These are phyloP conservation scores for Mantis religiosa DNA, from an alignment of 2,888 invertebrate genomes.

Conservation along the genomic window DNA sequence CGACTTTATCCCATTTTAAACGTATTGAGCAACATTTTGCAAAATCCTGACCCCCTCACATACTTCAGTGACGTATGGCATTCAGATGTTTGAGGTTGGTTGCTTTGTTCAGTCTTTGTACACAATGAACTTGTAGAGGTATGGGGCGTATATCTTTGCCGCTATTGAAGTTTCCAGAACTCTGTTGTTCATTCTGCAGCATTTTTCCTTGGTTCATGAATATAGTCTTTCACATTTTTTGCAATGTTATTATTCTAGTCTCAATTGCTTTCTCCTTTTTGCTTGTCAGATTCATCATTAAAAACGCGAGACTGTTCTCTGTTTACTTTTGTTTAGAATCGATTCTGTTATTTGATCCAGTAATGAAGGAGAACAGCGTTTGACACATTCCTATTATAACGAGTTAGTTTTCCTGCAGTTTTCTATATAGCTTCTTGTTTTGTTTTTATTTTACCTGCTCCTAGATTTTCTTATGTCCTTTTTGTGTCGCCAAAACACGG, in stretches of 20 bases:
- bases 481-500: too few relatives aligned
- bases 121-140: too few relatives aligned
- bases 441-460: background rate
- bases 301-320: too few relatives aligned
- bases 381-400: background rate
- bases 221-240: background rate
- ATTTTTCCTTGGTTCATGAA: background rate
- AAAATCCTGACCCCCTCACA: too few relatives aligned
- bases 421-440: background rate
- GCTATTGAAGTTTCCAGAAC: too few relatives aligned
- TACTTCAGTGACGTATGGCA: too few relatives aligned
- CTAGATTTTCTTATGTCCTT: too few relatives aligned
- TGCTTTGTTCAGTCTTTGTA: too few relatives aligned
- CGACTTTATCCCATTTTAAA: too few relatives aligned
- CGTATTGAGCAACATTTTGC: too few relatives aligned
- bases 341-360: background rate
- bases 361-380: background rate
- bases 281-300: background rate
- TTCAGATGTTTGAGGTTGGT: too few relatives aligned
- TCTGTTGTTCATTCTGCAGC: background rate
- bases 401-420: background rate
- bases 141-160: too few relatives aligned
- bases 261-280: background rate
- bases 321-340: background rate
- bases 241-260: background rate